Base-by-base conservation (phyloP, 2,888 invertebrate genomes). In the Pyrrhosoma nymphula region DNA sequence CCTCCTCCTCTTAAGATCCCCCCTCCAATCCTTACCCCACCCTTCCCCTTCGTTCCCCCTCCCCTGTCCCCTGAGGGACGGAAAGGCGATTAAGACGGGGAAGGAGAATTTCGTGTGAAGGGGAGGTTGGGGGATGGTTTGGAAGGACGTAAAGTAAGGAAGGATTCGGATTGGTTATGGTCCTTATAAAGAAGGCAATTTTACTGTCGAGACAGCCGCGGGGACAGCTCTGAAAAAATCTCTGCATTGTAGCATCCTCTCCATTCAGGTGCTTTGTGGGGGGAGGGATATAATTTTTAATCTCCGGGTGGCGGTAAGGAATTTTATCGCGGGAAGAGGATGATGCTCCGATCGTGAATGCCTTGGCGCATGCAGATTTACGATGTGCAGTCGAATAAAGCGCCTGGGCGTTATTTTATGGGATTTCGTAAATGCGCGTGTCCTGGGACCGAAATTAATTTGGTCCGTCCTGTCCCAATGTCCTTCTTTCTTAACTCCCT, bases 151-250 rank as follows among this genome's bases (percentile, higher is more conserved):
- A n/a, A 69, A 26, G 69, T 10, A 8, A n/a, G 16, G 82, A 82
- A 35, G 35, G 82, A 82, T 30, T 82, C 35, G 35, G 35, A 35
- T 82, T 6, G 30, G 82, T 82, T 82, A 82, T 82, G 82, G 82
- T 82, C 30, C 82, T 82, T 82, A 82, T 82, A 35, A 82, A 82
- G 82, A 82, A 82, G 35, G 82, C 82, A 82, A 82, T 82, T 82
- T 82, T 82, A 82, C 26, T 82, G 82, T 82, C 82, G 82, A 18
- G 82, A 82, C 82, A 20, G 75, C 75, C 10, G 30, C 75, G 75
- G 75, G 75, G 69, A 69, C 69, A 69, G 69, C 69, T 69, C 69
- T 69, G 60, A 60, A 60, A 60, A 69, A 69, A 69, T 26, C 69
- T n/a, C n/a, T 18, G n/a, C 23, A 26, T 16, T n/a, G 20, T 60